Conservation (phyloP, 1,140 invertebrate genomes). For the Pseudomyrmex flavicornis region DNA sequence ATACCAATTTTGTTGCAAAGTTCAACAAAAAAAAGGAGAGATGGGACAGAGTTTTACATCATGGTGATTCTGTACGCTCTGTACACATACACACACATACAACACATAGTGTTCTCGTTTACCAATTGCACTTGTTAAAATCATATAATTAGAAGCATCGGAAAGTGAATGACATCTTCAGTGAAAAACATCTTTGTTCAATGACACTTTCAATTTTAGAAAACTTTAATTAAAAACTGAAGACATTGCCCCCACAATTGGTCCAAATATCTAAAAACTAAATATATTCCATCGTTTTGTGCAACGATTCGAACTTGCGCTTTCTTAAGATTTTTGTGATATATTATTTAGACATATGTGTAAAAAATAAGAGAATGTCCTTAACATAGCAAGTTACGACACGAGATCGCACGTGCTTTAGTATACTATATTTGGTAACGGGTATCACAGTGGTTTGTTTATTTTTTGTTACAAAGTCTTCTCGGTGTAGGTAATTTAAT, state of each 20-base stretch:
- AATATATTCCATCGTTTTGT: no score
- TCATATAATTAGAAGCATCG: no score
- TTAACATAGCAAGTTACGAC: constrained; percentile 16
- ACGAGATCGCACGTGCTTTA: constrained; percentile 2
- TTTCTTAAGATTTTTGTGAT: no score
- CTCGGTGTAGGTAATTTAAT: neutral
- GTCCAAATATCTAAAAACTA: no score
- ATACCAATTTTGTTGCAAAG: constrained; percentile 50
- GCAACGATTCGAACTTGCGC: no score
- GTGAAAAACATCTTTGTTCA: no score
- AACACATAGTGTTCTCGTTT: neutral
- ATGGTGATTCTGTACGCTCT: no score
- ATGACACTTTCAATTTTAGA: no score
- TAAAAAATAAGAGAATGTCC: neutral
- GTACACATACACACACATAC: neutral
- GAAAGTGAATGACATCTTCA: no score
- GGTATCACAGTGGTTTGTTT: neutral
- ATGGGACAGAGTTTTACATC: neutral
- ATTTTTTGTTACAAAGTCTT: neutral
- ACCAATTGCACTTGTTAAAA: neutral
- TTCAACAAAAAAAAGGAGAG: constrained; percentile 48
- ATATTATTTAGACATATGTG: no score
- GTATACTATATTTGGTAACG: neutral
- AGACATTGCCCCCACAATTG: no score
- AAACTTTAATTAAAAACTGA: no score